These are phyloP conservation scores for Cotesia typhae DNA, from an alignment of 1,140 invertebrate species.

Conservation along the genomic window DNA sequence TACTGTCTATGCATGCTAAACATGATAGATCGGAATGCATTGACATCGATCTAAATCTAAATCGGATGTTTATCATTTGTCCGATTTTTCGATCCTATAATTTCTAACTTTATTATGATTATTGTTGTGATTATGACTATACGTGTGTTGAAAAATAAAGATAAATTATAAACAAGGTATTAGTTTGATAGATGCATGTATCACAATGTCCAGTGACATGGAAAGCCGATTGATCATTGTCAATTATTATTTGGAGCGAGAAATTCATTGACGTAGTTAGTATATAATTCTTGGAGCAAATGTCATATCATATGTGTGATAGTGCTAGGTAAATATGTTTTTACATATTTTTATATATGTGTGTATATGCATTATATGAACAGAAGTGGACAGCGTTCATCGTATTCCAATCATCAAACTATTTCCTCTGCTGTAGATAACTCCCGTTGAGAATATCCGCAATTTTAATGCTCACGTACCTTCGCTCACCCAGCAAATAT, in stretches of 20 bases:
- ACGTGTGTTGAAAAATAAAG: no score
- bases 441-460: slow-evolving; percentile 17
- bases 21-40: no score
- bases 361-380: slow-evolving; percentile 7
- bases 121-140: no score
- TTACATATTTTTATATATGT: neutral
- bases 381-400: neutral
- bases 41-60: no score
- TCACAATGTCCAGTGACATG: neutral
- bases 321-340: no score
- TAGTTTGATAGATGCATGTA: no score
- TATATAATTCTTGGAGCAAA: neutral
- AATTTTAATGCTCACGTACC: neutral
- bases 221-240: slow-evolving; percentile 15
- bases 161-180: no score
- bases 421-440: slow-evolving; percentile 18
- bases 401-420: slow-evolving; percentile 20
- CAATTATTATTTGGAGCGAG: slow-evolving; percentile 28
- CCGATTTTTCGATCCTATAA: no score
- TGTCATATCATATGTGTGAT: no score
- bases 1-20: no score
- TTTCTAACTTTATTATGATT: no score
- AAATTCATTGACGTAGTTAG: slow-evolving; percentile 15
- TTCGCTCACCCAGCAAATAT: neutral
- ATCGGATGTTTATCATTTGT: no score